Percentiles rank a stretch among this genome's conserved stretches.
phyloP scores from a whole-genome alignment of 2,797 vertebrate species.

The Protosalanx chinensis region DNA sequence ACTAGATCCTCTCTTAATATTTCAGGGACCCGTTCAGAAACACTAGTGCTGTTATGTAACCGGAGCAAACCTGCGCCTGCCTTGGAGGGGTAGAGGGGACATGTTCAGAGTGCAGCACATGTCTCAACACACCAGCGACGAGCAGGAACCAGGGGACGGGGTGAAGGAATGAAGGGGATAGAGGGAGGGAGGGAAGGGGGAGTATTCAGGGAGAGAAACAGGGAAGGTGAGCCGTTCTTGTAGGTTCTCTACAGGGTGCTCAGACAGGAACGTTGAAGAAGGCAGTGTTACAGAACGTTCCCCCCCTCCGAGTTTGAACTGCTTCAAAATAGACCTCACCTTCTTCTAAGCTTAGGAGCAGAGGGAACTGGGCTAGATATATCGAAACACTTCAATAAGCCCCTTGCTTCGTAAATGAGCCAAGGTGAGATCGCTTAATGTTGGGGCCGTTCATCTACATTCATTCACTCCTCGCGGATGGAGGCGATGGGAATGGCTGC shows the following conservation, averaged over 20 bases:
- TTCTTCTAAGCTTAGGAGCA: not conserved
- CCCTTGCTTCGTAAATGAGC: too few species aligned
- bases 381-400: not conserved
- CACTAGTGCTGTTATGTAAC: constrained; percentile 65
- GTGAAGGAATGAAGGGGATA: not conserved
- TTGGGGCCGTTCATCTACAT: not conserved
- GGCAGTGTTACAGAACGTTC: not conserved
- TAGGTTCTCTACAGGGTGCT: not conserved
- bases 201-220: not conserved
- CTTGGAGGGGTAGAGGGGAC: constrained; percentile 33
- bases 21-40: constrained; percentile 62
- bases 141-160: not conserved
- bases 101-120: not conserved
- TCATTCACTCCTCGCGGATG: not conserved
- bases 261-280: not conserved
- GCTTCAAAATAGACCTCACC: too few species aligned
- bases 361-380: not conserved
- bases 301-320: too few species aligned
- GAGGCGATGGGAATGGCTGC: not conserved
- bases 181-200: not conserved
- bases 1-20: constrained; percentile 61
- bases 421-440: too few species aligned
- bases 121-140: constrained; percentile 20
- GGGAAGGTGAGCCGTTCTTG: not conserved
- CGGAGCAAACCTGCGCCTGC: constrained; percentile 30